Evolutionary conservation across 2,797 vertebrate genomes (phyloP), one percentile per base, ranked within the genome.

Genomic region (Nyctibius grandis): DNA sequence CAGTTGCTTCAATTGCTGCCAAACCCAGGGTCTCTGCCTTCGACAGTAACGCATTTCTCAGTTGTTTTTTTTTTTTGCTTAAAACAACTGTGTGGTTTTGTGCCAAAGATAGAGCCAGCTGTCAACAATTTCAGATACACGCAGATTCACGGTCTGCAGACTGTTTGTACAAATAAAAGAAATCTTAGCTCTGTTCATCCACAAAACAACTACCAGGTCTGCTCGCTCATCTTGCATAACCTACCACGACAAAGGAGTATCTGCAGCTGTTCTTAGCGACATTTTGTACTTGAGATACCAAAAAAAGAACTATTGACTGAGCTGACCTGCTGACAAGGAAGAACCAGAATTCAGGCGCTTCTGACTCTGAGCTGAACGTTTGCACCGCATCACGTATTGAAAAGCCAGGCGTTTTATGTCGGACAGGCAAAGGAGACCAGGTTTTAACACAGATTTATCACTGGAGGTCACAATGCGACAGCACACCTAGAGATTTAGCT

Each of bases 141-240:
- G 38, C 53, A 89, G 33, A 31, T 22, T 60, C n/a, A 56, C 6
- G 1, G 36, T 17, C 42, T 83, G 40, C 0, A 0, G 45, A 36
- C 57, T 33, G 11, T 29, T 25, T 8, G 31, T 17, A 54, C 6
- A 3, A 77, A 80, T 13, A 40, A 53, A 91, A 57, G 29, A 88
- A 70, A 73, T 69, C 70, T 40, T 21, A 36, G 48, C 40, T 4
- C 40, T 20, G n/a, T 12, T 91, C 54, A 25, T 9, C 36, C 3
- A 3, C 40, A 54, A 76, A 84, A 44, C 81, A 51, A 48, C 60
- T 64, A n/a, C 53, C 56, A 28, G 48, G 18, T 57, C 64, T 50
- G 60, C 75, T 82, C 4, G 5, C 76, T 78, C 56, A 45, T 67
- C 75, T 89, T 94, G 81, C 89, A n/a, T 70, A 89, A 94, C 81